Evolutionary conservation across 2,113 vertebrate species (phyloP).

Genomic region (Tylochromis polylepis): DNA sequence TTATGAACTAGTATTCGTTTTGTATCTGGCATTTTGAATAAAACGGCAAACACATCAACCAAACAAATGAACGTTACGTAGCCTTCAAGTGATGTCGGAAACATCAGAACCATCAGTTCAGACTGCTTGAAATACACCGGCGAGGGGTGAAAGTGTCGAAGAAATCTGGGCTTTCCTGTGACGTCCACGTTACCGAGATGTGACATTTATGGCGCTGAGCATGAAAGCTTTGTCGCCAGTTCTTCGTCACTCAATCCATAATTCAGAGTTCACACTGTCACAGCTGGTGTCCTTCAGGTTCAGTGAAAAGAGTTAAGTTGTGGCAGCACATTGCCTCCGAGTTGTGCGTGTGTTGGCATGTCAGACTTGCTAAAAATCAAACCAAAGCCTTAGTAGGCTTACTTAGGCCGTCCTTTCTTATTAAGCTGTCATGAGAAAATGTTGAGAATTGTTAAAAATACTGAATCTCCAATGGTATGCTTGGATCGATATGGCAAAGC

Average conservation of each 20-base stretch:
- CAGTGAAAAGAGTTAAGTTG: neutral
- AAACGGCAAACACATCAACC: neutral
- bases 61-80: neutral
- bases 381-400: neutral
- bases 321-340: neutral
- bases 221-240: neutral
- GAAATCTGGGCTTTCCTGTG: neutral
- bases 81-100: neutral
- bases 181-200: neutral
- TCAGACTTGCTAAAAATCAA: neutral
- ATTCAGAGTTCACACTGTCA: neutral
- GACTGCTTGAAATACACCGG: neutral
- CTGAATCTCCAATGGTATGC: neutral
- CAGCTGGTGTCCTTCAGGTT: neutral
- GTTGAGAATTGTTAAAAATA: neutral
- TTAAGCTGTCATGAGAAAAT: neutral
- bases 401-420: neutral
- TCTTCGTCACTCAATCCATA: neutral
- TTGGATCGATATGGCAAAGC: neutral
- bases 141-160: neutral
- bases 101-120: neutral
- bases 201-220: neutral
- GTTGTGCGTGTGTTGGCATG: neutral
- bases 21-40: neutral
- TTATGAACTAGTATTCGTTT: neutral